Conservation (phyloP, 2,888 invertebrate genomes). For the Tortrix viridana region DNA sequence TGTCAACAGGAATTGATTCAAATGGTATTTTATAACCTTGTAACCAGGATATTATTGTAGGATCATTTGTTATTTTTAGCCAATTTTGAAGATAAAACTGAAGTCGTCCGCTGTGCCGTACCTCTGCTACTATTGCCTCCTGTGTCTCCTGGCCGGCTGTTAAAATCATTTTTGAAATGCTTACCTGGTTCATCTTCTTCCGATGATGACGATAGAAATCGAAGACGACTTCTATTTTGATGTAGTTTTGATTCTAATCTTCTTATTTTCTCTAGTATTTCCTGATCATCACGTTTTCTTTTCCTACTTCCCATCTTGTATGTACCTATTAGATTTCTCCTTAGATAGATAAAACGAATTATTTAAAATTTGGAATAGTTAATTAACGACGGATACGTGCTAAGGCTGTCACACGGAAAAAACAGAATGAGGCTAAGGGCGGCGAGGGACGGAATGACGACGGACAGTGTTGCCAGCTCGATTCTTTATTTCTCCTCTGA, state of each 20-base stretch:
- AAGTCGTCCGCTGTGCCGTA: neutral
- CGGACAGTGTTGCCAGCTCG: no score
- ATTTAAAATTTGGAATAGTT: no score
- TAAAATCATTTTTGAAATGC: neutral
- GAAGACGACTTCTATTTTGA: neutral
- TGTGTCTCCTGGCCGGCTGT: neutral
- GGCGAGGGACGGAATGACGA: no score
- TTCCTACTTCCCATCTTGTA: no score
- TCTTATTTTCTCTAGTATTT: neutral
- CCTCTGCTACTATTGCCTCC: neutral
- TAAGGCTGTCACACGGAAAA: no score
- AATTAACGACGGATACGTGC: no score
- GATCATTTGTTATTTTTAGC: neutral
- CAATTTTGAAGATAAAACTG: neutral
- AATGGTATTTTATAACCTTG: neutral
- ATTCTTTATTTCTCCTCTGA: no score
- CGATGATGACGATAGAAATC: neutral
- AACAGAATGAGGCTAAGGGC: no score
- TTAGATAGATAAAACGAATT: no score
- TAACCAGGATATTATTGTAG: neutral
- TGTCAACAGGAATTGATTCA: neutral
- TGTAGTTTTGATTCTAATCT: neutral
- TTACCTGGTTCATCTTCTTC: neutral
- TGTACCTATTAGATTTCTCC: no score
- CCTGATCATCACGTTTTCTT: no score